Percentiles rank a stretch among this genome's conserved stretches.
Conservation (phyloP, 2,113 vertebrate species). For the Psittacus erithacus region DNA sequence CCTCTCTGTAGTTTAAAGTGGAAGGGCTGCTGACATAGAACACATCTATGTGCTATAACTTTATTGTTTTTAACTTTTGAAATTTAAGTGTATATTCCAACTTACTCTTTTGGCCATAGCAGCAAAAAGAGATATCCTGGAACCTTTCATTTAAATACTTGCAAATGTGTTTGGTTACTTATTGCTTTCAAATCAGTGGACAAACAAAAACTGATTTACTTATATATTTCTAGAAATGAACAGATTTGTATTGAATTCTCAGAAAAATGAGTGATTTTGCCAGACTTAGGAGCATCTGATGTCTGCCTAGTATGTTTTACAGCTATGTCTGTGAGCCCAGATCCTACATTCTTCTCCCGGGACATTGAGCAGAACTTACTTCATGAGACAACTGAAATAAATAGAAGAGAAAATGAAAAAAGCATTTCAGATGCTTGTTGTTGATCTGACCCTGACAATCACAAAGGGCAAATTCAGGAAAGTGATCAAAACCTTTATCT, state of each 20-base stretch:
- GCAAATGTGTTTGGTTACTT: background rate
- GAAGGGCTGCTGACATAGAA: background rate
- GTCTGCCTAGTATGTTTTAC: background rate
- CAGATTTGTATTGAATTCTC: background rate
- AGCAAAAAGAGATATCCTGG: background rate
- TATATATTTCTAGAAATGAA: background rate
- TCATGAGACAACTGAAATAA: slow-evolving; percentile 55
- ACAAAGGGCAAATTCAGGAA: slow-evolving; percentile 59
- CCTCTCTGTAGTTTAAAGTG: background rate
- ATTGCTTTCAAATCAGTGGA: background rate
- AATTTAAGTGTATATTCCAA: background rate
- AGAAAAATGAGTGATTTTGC: background rate
- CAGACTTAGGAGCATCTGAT: background rate
- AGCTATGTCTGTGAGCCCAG: slow-evolving; percentile 39
- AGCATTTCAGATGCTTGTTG: slow-evolving; percentile 61
- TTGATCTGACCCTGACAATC: slow-evolving; percentile 25
- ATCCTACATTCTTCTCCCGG: slow-evolving; percentile 24
- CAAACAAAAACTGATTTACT: background rate
- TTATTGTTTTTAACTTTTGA: background rate
- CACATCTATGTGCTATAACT: background rate
- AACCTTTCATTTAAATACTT: background rate
- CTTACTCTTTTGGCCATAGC: background rate
- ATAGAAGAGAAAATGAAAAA: slow-evolving; percentile 58
- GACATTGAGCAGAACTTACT: slow-evolving; percentile 59
- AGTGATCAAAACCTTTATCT: slow-evolving; percentile 49